Conservation (phyloP, 2,113 vertebrate species). For the Neolamprologus tretocephalus region DNA sequence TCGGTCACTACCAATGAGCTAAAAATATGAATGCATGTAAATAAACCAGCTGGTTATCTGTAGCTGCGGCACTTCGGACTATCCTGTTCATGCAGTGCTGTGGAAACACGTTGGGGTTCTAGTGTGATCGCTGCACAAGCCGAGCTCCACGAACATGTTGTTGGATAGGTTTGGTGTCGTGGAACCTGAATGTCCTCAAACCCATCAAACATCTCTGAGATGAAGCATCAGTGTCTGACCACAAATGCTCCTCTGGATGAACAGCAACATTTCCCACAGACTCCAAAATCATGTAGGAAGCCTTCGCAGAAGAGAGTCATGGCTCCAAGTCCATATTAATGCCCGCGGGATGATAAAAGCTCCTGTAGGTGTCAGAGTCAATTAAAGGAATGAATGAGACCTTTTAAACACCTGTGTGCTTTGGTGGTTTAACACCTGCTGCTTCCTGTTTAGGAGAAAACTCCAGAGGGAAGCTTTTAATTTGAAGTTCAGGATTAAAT, state of each 20-base stretch:
- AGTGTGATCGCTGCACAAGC: background rate
- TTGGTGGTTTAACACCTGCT: background rate
- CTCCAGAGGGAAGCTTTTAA: background rate
- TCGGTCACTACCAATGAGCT: background rate
- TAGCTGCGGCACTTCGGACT: background rate
- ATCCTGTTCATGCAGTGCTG: background rate
- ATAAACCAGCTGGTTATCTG: background rate
- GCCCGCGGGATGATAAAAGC: background rate
- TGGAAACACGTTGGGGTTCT: background rate
- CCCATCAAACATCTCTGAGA: background rate
- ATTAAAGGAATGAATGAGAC: background rate
- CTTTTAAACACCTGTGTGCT: background rate
- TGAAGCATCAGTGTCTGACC: background rate
- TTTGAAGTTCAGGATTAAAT: background rate
- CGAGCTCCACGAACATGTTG: rapidly evolving
- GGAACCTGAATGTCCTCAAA: background rate
- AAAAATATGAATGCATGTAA: background rate
- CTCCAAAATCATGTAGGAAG: background rate
- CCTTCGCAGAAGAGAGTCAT: background rate
- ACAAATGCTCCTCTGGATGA: background rate
- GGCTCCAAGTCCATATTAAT: background rate
- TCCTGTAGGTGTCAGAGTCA: background rate
- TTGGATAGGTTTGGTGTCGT: background rate
- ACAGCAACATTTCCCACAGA: background rate
- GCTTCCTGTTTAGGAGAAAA: background rate